These are phyloP conservation scores for Drosophila helvetica DNA, from an alignment of 2,888 invertebrate species.

Conservation along the genomic window DNA sequence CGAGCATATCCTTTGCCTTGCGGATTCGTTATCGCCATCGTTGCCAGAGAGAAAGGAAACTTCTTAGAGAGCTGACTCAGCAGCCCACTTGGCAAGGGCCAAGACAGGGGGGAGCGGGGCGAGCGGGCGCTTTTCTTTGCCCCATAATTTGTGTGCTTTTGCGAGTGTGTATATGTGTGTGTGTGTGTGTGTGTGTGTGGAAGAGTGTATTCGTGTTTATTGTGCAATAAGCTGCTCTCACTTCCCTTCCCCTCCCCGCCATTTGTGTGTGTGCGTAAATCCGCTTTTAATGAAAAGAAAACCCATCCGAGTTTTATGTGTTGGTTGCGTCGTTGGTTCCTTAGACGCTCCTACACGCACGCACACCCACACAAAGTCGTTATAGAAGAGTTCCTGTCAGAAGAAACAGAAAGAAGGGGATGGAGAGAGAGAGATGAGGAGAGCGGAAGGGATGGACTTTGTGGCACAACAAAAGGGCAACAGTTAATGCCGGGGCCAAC, in stretches of 20 bases:
- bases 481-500: conserved; percentile 74
- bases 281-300: conserved; percentile 80
- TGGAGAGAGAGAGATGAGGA: background rate
- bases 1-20: conserved; percentile 27
- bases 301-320: conserved; percentile 72
- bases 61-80: conserved; percentile 70
- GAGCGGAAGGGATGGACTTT: conserved; percentile 17
- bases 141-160: conserved; percentile 48
- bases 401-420: background rate
- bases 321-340: conserved; percentile 35
- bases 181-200: conserved; percentile 24
- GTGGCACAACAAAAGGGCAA: conserved; percentile 72
- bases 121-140: conserved; percentile 41
- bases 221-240: conserved; percentile 71
- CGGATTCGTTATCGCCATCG: conserved; percentile 63
- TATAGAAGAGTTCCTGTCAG: conserved; percentile 36
- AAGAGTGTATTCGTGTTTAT: conserved; percentile 63
- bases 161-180: conserved; percentile 2
- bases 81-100: conserved; percentile 17
- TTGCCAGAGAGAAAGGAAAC: conserved; percentile 50
- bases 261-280: conserved; percentile 64
- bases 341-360: conserved; percentile 21
- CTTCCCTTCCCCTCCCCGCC: conserved; percentile 29
- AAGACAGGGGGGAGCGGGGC: background rate
- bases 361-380: conserved; percentile 36